Evolutionary conservation across 2,888 invertebrate genomes (phyloP).

Genomic region (Pollenia amentaria): DNA sequence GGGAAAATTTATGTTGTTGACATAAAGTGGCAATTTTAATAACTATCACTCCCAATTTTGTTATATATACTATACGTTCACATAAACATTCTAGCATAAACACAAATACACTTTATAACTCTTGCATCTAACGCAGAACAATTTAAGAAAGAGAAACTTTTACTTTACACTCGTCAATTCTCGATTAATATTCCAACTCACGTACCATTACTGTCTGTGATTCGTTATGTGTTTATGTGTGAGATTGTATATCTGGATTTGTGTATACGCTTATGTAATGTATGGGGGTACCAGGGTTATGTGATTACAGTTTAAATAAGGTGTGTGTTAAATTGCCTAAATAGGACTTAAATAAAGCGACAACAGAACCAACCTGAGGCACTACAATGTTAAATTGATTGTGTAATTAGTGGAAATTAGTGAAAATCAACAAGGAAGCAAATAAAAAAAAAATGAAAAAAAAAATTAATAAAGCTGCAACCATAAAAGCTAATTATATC

Average conservation of each 20-base stretch:
- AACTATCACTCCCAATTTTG: slow-evolving; percentile 71
- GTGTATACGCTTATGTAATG: background rate
- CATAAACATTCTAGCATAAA: background rate
- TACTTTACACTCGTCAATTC: slow-evolving; percentile 79
- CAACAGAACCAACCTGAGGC: slow-evolving; percentile 37
- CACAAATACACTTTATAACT: background rate
- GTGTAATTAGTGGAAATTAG: slow-evolving; percentile 1
- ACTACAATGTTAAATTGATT: slow-evolving; percentile 15
- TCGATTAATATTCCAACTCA: slow-evolving; percentile 82
- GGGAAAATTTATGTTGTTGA: slow-evolving; percentile 70
- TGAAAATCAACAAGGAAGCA: background rate
- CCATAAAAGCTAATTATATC: too few species aligned
- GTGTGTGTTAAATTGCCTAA: slow-evolving; percentile 64
- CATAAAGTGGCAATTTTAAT: slow-evolving; percentile 83
- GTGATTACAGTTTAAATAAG: slow-evolving; percentile 49
- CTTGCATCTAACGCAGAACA: slow-evolving; percentile 16
- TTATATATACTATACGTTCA: background rate
- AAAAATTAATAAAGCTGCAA: too few species aligned
- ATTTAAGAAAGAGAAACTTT: slow-evolving; percentile 21
- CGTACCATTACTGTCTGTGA: slow-evolving; percentile 80
- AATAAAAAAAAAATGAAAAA: too few species aligned
- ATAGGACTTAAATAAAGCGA: slow-evolving; percentile 51
- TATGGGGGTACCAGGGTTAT: slow-evolving; percentile 19
- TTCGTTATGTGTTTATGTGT: slow-evolving; percentile 36
- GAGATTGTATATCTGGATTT: background rate